A percentile compares a stretch with the other conserved stretches of the same genome.
phyloP scores from a whole-genome alignment of 2,888 invertebrate species.

The Phengaris arion region DNA sequence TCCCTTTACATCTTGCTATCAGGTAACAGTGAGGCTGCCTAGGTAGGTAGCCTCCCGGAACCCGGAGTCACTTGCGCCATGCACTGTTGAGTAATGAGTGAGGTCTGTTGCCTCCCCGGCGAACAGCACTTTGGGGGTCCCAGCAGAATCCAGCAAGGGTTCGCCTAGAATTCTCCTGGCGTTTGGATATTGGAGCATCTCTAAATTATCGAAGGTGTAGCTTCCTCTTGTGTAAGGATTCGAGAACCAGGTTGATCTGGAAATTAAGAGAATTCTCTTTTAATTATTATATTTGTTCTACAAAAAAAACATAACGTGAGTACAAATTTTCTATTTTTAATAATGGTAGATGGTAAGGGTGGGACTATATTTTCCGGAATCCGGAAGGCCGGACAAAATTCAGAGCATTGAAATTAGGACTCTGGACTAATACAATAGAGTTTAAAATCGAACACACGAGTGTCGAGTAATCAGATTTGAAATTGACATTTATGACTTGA shows the following conservation, averaged over 20 bases:
- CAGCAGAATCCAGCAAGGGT: conserved; percentile 73
- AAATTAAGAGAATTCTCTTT: background rate
- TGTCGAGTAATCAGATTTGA: too few species aligned
- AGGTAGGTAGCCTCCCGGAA: conserved; percentile 83
- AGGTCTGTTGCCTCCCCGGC: conserved; percentile 80
- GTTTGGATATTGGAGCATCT: conserved; percentile 70
- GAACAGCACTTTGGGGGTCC: conserved; percentile 75
- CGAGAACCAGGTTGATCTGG: conserved; percentile 84
- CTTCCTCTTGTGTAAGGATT: conserved; percentile 86
- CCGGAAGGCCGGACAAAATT: too few species aligned
- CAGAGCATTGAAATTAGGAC: too few species aligned
- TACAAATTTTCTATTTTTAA: too few species aligned
- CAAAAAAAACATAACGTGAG: conserved; percentile 30
- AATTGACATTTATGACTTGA: too few species aligned
- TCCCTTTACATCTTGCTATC: background rate
- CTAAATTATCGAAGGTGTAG: conserved; percentile 81
- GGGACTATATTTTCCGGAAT: too few species aligned
- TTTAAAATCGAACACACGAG: too few species aligned
- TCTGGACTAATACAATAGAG: too few species aligned
- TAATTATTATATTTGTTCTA: conserved; percentile 61
- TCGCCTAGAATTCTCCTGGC: conserved; percentile 74
- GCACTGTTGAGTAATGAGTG: conserved; percentile 84
- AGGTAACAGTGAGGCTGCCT: too few species aligned
- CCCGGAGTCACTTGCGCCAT: conserved; percentile 85
- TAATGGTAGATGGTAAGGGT: too few species aligned